phyloP scores from a whole-genome alignment of 2,797 vertebrate species.

The Pangasius larnaudii region DNA sequence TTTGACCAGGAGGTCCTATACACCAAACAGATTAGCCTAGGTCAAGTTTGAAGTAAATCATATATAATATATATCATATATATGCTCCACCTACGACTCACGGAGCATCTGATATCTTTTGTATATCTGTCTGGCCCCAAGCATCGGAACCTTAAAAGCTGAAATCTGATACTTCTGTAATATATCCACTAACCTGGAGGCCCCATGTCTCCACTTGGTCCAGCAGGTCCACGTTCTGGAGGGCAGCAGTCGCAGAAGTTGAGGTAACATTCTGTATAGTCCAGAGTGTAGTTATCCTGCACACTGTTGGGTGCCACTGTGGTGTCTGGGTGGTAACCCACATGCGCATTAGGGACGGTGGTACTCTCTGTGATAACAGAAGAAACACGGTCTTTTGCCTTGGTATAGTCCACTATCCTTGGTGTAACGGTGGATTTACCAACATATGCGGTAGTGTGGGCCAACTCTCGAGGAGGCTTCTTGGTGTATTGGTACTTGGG shows the following conservation, averaged over 20 bases:
- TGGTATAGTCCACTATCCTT: conserved; percentile 60
- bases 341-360: conserved; percentile 59
- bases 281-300: conserved; percentile 86
- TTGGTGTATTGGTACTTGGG: conserved; percentile 88
- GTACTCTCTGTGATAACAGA: conserved; percentile 63
- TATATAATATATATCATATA: not conserved
- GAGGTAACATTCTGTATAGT: conserved; percentile 88
- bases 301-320: conserved; percentile 67
- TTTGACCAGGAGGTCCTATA: conserved; percentile 83
- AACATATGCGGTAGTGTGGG: conserved; percentile 65
- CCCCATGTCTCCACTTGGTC: conserved; percentile 82
- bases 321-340: conserved; percentile 62
- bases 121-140: not conserved
- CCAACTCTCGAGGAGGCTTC: conserved; percentile 71
- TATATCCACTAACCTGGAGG: conserved; percentile 76
- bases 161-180: not conserved
- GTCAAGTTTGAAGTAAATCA: not conserved
- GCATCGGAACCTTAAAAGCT: not conserved
- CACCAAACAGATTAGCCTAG: conserved; percentile 19
- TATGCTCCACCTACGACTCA: not conserved
- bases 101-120: not conserved
- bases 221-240: conserved; percentile 77
- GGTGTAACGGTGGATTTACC: conserved; percentile 64
- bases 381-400: conserved; percentile 61
- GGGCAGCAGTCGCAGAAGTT: conserved; percentile 96